Percentiles rank a stretch among this genome's conserved stretches.
Conservation (phyloP, 2,888 invertebrate species). For the Cremastinae sp. region DNA sequence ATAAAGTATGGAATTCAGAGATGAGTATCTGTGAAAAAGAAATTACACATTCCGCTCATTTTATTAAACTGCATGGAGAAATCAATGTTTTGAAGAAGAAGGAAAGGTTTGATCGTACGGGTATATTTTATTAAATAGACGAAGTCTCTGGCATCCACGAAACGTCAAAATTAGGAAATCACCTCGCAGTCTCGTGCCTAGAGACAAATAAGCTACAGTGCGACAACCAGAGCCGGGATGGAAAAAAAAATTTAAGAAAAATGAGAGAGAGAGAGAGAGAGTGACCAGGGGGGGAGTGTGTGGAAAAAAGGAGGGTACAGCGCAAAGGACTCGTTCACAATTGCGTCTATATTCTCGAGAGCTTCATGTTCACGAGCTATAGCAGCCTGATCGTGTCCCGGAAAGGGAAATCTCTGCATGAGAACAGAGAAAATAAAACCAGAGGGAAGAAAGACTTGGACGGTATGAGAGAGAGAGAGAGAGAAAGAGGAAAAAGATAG, state of each 20-base stretch:
- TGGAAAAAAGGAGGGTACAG: no score
- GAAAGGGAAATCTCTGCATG: slow-evolving; percentile 63
- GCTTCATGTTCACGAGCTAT: slow-evolving; percentile 45
- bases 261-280: slow-evolving; percentile 11
- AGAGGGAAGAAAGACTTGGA: no score
- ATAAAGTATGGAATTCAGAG: no score
- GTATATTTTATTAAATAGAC: not conserved
- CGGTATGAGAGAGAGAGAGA: no score
- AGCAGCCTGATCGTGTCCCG: slow-evolving; percentile 55
- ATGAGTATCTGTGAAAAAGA: no score
- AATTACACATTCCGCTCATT: slow-evolving; percentile 32
- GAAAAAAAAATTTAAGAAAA: slow-evolving; percentile 27
- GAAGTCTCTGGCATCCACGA: slow-evolving; percentile 1
- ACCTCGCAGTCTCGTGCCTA: slow-evolving; percentile 40
- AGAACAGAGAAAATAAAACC: slow-evolving; percentile 25
- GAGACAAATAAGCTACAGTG: slow-evolving; percentile 56
- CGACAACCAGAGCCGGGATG: slow-evolving; percentile 16
- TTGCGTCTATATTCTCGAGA: slow-evolving; percentile 27
- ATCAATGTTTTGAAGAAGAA: slow-evolving; percentile 14
- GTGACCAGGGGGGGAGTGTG: not conserved
- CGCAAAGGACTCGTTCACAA: no score
- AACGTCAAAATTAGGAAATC: slow-evolving; percentile 40
- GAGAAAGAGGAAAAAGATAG: no score
- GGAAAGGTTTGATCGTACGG: not conserved
- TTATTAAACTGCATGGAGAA: slow-evolving; percentile 36